Evolutionary conservation across 2,888 invertebrate species (phyloP), one percentile per base, ranked within the genome.

Genomic region (Acronicta alni): DNA sequence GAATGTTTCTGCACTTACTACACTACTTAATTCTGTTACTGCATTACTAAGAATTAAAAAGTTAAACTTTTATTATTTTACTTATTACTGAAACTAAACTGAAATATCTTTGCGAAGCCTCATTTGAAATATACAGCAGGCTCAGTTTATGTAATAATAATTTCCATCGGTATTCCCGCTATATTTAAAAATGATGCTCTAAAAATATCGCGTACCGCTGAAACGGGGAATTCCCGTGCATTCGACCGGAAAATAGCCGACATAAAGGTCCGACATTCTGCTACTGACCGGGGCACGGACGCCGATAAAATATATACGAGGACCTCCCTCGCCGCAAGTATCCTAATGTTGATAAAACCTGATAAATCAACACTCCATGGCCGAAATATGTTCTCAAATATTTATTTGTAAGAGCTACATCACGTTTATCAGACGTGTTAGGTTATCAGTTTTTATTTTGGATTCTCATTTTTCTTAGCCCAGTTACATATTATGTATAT

Each of bases 161-260:
- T 64, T 63, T 65, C 52, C 48, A 52, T 57, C 54, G 46, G 54
- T 58, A 49, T 55, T 49, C 38, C 64, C 63, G 58, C 80, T 77
- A 83, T 85, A 82, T 86, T 85, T 80, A 86, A 90, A 88, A 86
- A 85, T 80, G 78, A 76, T 78, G 79, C 73, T 80, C 82, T 86
- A 88, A 90, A 90, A 91, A 89, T 89, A 89, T 89, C 83, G 82
- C 81, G 63, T 88, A 86, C 86, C 87, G 81, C 79, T 85, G 84
- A 87, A 89, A 88, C 84, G 80, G 84, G 85, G 86, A 87, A 93
- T 92, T 88, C 91, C 86, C 83, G 91, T 82, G 87, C 89, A 84
- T 80, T 86, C 86, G 83, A 84, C 86, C 89, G 91, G 93, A 93
- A 93, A 94, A 94, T 94, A 89, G 91, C 88, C 88, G 89, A 89